Percentiles rank a stretch among this genome's conserved stretches.
These are phyloP conservation scores for Chloropsis cyanopogon DNA, from an alignment of 2,113 vertebrate genomes.

Conservation along the genomic window DNA sequence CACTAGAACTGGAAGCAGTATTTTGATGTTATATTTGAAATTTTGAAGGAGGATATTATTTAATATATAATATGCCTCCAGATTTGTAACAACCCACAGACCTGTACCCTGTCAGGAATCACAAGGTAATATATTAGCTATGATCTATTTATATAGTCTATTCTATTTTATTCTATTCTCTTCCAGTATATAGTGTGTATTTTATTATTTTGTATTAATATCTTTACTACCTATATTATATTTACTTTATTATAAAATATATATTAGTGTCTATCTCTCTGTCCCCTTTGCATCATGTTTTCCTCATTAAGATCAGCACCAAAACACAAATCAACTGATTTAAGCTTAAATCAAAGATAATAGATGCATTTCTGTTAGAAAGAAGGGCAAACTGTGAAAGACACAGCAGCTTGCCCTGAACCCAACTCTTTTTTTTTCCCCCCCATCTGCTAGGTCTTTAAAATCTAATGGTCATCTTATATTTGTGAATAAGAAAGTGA, in stretches of 20 bases:
- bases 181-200: neutral
- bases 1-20: neutral
- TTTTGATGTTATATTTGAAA: neutral
- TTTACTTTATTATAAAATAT: neutral
- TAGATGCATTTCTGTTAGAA: neutral
- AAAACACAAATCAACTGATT: neutral
- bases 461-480: slow-evolving; percentile 40
- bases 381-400: neutral
- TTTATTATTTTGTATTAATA: neutral
- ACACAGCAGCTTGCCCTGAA: neutral
- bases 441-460: slow-evolving; percentile 35
- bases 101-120: neutral
- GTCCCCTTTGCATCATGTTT: neutral
- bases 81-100: neutral
- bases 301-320: neutral
- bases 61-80: neutral
- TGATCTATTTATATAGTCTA: neutral
- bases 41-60: neutral
- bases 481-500: slow-evolving; percentile 20
- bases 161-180: neutral
- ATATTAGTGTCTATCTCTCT: neutral
- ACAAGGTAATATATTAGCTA: neutral
- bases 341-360: neutral
- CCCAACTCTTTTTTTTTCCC: neutral
- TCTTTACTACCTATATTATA: neutral